These are phyloP conservation scores for Hemaris fuciformis DNA, from an alignment of 2,888 invertebrate species.

Conservation along the genomic window DNA sequence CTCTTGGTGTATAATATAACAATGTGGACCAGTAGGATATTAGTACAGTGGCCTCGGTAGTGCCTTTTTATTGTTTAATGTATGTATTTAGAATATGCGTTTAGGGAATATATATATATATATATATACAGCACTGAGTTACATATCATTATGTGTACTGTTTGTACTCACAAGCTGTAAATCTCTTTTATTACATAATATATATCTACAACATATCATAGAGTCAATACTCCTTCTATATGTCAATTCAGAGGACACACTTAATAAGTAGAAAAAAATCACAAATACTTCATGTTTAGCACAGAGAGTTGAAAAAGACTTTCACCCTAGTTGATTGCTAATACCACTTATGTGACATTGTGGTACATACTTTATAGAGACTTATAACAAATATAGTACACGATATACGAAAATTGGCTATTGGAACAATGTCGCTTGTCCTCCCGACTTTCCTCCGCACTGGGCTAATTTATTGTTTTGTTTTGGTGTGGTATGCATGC, in stretches of 20 bases:
- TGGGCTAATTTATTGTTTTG: conserved; percentile 58
- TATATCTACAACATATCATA: background rate
- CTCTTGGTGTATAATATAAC: conserved; percentile 22
- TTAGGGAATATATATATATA: conserved; percentile 8
- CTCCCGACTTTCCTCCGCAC: conserved; percentile 35
- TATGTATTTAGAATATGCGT: conserved; percentile 16
- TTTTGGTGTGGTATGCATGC: conserved; percentile 75
- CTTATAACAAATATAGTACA: conserved; percentile 1
- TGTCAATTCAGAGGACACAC: background rate
- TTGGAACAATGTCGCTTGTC: background rate
- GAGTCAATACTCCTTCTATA: background rate
- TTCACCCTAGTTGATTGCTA: background rate
- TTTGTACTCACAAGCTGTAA: conserved; percentile 25
- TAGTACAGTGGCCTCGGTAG: conserved; percentile 77
- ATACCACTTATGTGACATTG: background rate
- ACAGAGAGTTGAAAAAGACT: background rate
- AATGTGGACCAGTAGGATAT: conserved; percentile 69
- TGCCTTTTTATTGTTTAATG: conserved; percentile 66
- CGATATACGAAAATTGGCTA: background rate
- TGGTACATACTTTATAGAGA: background rate
- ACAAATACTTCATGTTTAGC: background rate
- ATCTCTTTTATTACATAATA: background rate
- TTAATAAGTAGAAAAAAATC: background rate
- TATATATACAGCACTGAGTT: conserved; percentile 10
- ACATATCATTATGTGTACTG: conserved; percentile 14